Evolutionary conservation across 2,797 vertebrate genomes (phyloP), one percentile per base, ranked within the genome.

Genomic region (Acipenser transmontanus): DNA sequence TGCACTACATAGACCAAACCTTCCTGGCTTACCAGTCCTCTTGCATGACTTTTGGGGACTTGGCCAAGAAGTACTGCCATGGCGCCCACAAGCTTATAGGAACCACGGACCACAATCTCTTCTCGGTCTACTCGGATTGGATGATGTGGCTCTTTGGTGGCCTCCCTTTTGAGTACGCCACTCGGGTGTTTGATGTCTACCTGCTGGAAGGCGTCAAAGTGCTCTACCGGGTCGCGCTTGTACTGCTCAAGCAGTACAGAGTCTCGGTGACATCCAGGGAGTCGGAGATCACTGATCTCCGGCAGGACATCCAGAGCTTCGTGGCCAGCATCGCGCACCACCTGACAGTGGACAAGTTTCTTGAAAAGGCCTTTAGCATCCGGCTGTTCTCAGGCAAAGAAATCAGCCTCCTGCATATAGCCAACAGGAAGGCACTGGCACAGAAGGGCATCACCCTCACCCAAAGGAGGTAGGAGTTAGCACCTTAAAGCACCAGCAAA

Each of bases 1-100:
- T 90, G 74, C 85, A 81, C 54, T 94, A 93, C 79, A 83, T 93
- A 1, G 91, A 95, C 77, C 88, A 90, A 74, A 93, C 87, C 63
- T 95, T 94, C 73, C 82, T 95, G 66, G 91, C 89, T 49, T 89
- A 91, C 72, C 83, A 85, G 4, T 90, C 92, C 1, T 93, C 93
- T 60, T 92, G 91, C 70, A 94, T 96, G 92, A 94, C 93, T 61
- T 95, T 96, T 8, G 91, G 93, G 4, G 93, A 95, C 75, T 82
- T 96, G 47, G 93, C 93, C 51, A 95, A 90, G 81, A 92, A 87
- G 73, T 93, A 91, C 72, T 94, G 92, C 84, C 82, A 87, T 1
- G 89, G 91, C n/a, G 93, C 92, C 50, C 92, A 93, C 54, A 93
- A 84, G 67, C 85, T 95, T 49, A 91, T 95, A 1, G 90, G 92